Conservation (phyloP, 1,140 invertebrate genomes). For the Protaetia brevitarsis region DNA sequence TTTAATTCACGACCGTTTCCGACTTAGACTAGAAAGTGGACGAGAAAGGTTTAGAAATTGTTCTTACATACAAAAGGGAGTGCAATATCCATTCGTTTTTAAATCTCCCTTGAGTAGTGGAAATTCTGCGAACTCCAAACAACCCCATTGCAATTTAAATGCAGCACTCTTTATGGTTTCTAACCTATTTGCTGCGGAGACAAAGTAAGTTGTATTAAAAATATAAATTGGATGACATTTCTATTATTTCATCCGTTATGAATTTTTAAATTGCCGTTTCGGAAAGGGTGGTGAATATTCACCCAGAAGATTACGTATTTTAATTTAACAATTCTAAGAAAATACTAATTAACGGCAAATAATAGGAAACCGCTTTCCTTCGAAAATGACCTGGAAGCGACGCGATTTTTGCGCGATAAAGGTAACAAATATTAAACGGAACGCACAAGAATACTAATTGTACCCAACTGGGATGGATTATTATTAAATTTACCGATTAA, state of each 20-base stretch:
- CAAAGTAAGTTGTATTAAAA: neutral
- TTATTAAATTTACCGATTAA: constrained; percentile 6
- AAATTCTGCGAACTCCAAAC: constrained; percentile 14
- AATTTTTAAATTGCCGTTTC: too few species aligned
- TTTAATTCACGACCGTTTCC: neutral
- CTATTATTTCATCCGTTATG: too few species aligned
- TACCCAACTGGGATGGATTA: neutral
- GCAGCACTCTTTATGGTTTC: neutral
- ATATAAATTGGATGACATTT: too few species aligned
- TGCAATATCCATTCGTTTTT: constrained; percentile 15
- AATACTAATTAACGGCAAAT: too few species aligned
- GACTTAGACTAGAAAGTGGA: neutral
- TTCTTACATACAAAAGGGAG: constrained; percentile 7
- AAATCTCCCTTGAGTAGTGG: constrained; percentile 11
- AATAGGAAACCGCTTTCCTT: too few species aligned
- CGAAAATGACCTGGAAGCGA: too few species aligned
- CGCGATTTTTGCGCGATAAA: too few species aligned
- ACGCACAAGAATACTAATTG: neutral
- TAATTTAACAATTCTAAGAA: too few species aligned
- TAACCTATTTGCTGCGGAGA: neutral
- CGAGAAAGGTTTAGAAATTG: neutral
- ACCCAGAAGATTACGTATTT: too few species aligned
- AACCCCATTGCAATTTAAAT: constrained; percentile 19
- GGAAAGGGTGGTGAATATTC: too few species aligned
- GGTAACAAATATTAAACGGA: neutral